Percentiles rank a stretch among this genome's conserved stretches.
Evolutionary conservation across 1,140 invertebrate genomes (phyloP).

Genomic region (Hypothenemus hampei): DNA sequence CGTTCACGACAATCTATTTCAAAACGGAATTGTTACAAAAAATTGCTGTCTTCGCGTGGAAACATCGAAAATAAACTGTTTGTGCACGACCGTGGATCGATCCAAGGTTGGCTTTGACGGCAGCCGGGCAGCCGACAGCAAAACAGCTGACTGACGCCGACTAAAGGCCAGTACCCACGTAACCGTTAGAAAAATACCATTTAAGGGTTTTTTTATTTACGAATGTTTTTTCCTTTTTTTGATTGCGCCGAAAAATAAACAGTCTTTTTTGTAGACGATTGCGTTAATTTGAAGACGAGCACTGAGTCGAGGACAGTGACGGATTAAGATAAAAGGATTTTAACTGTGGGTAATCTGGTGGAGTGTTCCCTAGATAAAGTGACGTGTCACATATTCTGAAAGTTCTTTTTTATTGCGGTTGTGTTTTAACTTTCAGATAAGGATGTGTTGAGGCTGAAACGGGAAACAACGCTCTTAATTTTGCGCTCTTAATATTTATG

Average conservation of each 20-base stretch:
- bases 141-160: slow-evolving; percentile 16
- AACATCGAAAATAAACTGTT: neutral
- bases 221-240: neutral
- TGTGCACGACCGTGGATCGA: slow-evolving; percentile 7
- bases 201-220: neutral
- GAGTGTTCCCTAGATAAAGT: neutral
- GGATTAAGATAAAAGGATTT: neutral
- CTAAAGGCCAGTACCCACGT: neutral
- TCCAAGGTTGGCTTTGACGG: slow-evolving; percentile 10
- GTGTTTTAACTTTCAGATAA: no score
- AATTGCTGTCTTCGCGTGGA: neutral
- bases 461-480: no score
- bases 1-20: neutral
- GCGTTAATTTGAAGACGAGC: no score
- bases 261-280: no score
- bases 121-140: neutral
- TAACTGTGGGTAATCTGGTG: neutral
- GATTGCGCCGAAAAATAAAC: no score
- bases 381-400: no score
- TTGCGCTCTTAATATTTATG: no score
- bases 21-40: neutral
- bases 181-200: no score
- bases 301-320: neutral
- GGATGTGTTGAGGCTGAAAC: no score
- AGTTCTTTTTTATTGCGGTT: no score